Percentiles rank a stretch among this genome's conserved stretches.
These are phyloP conservation scores for Laterallus jamaicensis DNA, from an alignment of 2,113 vertebrate genomes.

Conservation along the genomic window DNA sequence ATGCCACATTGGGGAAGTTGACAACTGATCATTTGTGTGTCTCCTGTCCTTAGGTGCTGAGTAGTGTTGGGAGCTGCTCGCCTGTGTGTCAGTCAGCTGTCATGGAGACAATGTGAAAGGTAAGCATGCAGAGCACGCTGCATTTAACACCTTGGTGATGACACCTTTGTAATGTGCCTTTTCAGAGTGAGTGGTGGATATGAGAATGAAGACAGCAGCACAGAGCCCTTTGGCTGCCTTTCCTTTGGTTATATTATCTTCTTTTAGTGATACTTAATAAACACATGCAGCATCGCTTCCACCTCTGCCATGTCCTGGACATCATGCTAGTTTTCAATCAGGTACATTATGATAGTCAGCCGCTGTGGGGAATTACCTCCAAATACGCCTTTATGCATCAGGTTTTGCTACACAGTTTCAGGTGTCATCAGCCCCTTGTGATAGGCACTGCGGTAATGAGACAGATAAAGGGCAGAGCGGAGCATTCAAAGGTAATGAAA, in stretches of 20 bases:
- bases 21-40: neutral
- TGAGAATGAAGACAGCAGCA: neutral
- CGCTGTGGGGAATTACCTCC: neutral
- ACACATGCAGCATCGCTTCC: accelerated
- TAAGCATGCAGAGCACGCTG: neutral
- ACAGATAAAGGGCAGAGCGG: neutral
- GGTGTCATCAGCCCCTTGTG: neutral
- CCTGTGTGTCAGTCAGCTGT: neutral
- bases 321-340: neutral
- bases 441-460: neutral
- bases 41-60: neutral
- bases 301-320: neutral
- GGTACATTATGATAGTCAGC: neutral
- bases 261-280: neutral
- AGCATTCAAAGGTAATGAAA: neutral
- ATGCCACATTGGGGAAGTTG: accelerated
- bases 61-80: neutral
- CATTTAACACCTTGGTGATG: neutral
- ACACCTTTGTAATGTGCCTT: neutral
- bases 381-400: neutral
- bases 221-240: neutral
- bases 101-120: neutral
- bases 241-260: neutral
- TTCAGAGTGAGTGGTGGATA: neutral
- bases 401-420: neutral